A percentile compares a stretch with the other conserved stretches of the same genome.
Evolutionary conservation across 2,888 invertebrate genomes (phyloP).

Genomic region (Eugnorisma glareosa): DNA sequence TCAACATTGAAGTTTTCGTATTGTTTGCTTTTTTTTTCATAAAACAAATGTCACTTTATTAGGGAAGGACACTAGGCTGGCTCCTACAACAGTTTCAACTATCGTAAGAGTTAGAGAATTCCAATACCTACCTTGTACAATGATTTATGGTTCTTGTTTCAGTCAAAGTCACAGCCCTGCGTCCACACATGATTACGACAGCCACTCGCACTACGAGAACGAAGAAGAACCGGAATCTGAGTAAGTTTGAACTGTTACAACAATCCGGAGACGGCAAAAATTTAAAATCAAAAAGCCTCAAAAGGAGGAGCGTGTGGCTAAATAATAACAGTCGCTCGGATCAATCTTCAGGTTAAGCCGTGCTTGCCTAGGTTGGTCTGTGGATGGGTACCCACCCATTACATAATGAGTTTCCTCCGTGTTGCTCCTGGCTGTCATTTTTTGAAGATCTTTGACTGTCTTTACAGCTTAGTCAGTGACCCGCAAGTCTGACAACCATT

Average conservation of each 20-base stretch:
- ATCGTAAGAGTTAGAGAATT: neutral
- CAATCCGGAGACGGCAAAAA: neutral
- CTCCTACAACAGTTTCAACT: neutral
- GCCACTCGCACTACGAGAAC: constrained; percentile 13
- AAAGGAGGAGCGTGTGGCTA: too few species aligned
- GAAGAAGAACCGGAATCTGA: constrained; percentile 29
- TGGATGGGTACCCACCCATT: too few species aligned
- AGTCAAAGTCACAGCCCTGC: neutral
- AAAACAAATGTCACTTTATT: neutral
- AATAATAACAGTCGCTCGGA: too few species aligned
- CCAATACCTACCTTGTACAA: neutral
- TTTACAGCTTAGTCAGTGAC: too few species aligned
- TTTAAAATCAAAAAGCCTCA: too few species aligned
- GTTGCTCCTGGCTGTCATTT: too few species aligned
- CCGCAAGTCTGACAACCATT: too few species aligned
- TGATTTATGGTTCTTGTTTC: neutral
- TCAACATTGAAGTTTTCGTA: too few species aligned
- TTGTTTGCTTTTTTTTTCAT: neutral
- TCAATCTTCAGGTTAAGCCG: too few species aligned
- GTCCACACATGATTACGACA: constrained; percentile 4
- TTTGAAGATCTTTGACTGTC: too few species aligned
- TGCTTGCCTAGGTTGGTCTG: too few species aligned
- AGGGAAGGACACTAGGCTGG: neutral
- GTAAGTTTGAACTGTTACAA: constrained; percentile 9
- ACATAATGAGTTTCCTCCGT: too few species aligned